Evolutionary conservation across 2,888 invertebrate genomes (phyloP).

Genomic region (Thymelicus acteon): DNA sequence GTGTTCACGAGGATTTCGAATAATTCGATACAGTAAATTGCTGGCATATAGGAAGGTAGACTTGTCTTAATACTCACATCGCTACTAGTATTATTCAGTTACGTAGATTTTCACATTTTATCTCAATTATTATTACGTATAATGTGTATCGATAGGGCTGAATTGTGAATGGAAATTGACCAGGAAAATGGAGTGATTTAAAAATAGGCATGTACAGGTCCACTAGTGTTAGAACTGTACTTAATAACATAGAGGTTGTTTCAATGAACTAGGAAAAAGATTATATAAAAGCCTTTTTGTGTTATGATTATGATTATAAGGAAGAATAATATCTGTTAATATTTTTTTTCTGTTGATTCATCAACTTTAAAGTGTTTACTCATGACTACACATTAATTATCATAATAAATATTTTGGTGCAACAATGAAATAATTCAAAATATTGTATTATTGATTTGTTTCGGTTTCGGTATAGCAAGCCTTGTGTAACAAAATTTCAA

Average conservation of each 20-base stretch:
- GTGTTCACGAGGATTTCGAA: conserved; percentile 39
- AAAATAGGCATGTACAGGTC: conserved; percentile 27
- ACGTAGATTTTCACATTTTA: conserved; percentile 29
- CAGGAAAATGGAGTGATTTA: conserved; percentile 25
- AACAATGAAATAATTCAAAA: conserved; percentile 2
- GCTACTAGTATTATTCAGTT: conserved; percentile 32
- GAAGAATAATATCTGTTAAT: not conserved
- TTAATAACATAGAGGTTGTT: conserved; percentile 24
- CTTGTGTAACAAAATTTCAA: not conserved
- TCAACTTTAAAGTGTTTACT: not conserved
- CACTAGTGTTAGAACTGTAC: conserved; percentile 31
- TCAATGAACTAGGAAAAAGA: not conserved
- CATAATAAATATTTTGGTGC: not conserved
- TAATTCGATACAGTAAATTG: conserved; percentile 23
- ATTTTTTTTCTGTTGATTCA: not conserved
- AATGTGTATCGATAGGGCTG: conserved; percentile 15
- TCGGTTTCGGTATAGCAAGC: not conserved
- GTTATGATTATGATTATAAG: not conserved
- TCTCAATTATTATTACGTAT: conserved; percentile 27
- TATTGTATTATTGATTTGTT: conserved; percentile 1
- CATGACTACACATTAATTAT: not conserved
- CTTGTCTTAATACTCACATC: conserved; percentile 34
- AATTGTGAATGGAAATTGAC: conserved; percentile 25
- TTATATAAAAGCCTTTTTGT: not conserved
- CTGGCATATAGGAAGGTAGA: conserved; percentile 33